These are phyloP conservation scores for Serilophus lunatus DNA, from an alignment of 2,113 vertebrate genomes.

Conservation along the genomic window DNA sequence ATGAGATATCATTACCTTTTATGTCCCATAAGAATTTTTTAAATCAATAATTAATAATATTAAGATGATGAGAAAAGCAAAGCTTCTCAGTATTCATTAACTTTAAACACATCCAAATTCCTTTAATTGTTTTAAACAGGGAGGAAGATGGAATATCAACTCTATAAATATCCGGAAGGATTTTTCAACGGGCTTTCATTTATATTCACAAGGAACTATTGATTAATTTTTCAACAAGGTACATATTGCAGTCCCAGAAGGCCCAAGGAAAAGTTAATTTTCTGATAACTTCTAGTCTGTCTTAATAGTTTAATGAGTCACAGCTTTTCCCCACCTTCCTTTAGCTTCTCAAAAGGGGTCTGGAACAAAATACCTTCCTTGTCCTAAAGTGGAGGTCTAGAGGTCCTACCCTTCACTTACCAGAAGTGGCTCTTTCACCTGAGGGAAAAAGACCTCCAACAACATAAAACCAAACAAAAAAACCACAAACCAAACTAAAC, in stretches of 20 bases:
- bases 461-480: no score
- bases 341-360: background rate
- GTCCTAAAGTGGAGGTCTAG: background rate
- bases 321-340: background rate
- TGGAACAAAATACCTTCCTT: background rate
- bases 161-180: background rate
- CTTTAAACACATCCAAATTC: background rate
- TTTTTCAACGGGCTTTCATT: background rate
- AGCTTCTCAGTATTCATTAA: background rate
- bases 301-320: background rate
- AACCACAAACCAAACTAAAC: background rate
- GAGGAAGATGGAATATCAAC: background rate
- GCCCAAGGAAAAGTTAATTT: background rate
- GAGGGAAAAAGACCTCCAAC: no score
- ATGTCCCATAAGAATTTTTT: background rate
- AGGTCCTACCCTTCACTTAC: background rate
- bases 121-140: constrained; percentile 9
- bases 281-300: background rate
- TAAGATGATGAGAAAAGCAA: background rate
- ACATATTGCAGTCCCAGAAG: background rate
- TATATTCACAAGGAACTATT: background rate
- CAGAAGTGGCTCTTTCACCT: background rate
- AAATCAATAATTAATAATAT: constrained; percentile 19
- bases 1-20: background rate
- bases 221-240: constrained; percentile 1